Conservation (phyloP, 2,888 invertebrate species). For the Argyresthia goedartella region DNA sequence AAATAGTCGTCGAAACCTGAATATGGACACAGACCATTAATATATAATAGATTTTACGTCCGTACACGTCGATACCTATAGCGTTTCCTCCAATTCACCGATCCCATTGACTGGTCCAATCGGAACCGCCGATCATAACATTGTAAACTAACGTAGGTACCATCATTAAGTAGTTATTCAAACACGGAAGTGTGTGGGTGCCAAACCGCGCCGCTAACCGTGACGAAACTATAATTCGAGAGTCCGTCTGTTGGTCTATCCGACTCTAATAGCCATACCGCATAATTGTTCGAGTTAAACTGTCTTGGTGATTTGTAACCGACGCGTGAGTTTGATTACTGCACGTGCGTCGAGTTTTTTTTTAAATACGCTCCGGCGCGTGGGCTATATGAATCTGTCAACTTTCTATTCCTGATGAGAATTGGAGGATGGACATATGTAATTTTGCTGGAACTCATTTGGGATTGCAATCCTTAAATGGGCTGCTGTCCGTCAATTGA, state of each 20-base stretch:
- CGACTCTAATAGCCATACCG: slow-evolving; percentile 45
- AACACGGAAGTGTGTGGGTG: slow-evolving; percentile 68
- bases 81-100: slow-evolving; percentile 31
- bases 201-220: slow-evolving; percentile 45
- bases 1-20: too few species aligned
- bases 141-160: slow-evolving; percentile 56
- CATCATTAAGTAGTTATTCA: slow-evolving; percentile 49
- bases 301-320: slow-evolving; percentile 41
- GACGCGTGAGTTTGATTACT: slow-evolving; percentile 32
- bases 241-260: slow-evolving; percentile 48
- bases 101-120: slow-evolving; percentile 38
- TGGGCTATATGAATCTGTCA: not conserved
- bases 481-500: too few species aligned
- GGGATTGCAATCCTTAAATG: too few species aligned
- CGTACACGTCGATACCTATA: slow-evolving; percentile 17
- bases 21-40: too few species aligned
- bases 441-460: not conserved
- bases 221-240: slow-evolving; percentile 67
- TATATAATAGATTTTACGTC: too few species aligned
- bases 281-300: slow-evolving; percentile 41
- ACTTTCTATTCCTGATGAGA: not conserved
- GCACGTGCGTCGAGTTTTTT: not conserved
- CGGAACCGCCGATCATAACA: slow-evolving; percentile 37
- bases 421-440: not conserved
- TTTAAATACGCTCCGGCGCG: not conserved